Evolutionary conservation across 2,888 invertebrate genomes (phyloP).

Genomic region (Tetragnatha montana): DNA sequence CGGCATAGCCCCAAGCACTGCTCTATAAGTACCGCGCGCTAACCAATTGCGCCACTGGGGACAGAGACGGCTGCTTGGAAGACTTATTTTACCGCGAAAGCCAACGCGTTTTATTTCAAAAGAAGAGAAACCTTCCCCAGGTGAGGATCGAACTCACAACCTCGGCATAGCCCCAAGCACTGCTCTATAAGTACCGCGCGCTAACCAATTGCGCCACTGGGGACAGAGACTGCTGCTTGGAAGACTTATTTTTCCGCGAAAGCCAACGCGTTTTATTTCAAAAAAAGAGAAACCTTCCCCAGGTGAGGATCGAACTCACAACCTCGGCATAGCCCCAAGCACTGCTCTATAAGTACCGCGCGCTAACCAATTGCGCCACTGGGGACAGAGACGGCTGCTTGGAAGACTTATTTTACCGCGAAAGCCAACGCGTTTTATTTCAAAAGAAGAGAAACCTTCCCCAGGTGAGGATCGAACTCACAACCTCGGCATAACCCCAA

Average conservation of each 20-base stretch:
- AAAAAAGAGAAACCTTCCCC: neutral
- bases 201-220: neutral
- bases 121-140: neutral
- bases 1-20: neutral
- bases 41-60: neutral
- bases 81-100: no score
- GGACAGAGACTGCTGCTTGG: neutral
- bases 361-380: conserved; percentile 1
- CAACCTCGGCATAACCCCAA: neutral
- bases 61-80: neutral
- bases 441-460: neutral
- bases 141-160: conserved; percentile 1
- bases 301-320: conserved; percentile 1
- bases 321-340: neutral
- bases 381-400: neutral
- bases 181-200: neutral
- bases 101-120: no score
- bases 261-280: no score
- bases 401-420: no score
- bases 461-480: neutral
- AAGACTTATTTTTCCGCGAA: no score
- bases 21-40: neutral
- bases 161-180: neutral
- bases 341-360: neutral
- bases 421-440: neutral